Conservation (phyloP, 2,888 invertebrate genomes). For the Nebria brevicollis region DNA sequence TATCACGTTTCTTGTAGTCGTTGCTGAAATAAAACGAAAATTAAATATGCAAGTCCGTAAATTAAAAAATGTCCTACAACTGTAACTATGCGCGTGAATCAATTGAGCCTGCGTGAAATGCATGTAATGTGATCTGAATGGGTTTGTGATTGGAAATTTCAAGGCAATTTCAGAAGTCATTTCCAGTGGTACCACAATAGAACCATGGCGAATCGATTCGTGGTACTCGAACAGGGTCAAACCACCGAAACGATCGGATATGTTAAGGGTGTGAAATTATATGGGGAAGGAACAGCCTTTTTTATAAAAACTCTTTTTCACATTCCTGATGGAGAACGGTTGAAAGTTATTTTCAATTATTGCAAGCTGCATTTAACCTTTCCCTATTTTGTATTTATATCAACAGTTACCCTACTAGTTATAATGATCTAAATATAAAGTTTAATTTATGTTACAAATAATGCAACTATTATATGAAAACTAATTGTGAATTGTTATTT, state of each 20-base stretch:
- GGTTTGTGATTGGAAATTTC: slow-evolving; percentile 48
- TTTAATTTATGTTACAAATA: too few relatives aligned
- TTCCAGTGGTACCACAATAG: slow-evolving; percentile 46
- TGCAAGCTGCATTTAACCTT: background rate
- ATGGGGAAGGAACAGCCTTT: background rate
- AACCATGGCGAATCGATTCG: slow-evolving; percentile 40
- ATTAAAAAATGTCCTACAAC: background rate
- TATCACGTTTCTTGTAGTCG: too few relatives aligned
- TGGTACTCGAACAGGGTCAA: slow-evolving; percentile 3
- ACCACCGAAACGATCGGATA: slow-evolving; percentile 10
- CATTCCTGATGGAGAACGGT: background rate
- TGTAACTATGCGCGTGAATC: slow-evolving; percentile 36
- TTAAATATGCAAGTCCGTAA: background rate
- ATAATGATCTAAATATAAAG: too few relatives aligned
- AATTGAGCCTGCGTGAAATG: slow-evolving; percentile 45
- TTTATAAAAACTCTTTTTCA: background rate
- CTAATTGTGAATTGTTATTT: too few relatives aligned
- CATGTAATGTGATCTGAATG: slow-evolving; percentile 47
- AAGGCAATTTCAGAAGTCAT: slow-evolving; percentile 48
- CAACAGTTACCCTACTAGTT: background rate
- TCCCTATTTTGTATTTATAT: background rate
- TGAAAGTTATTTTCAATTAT: background rate
- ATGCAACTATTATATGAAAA: too few relatives aligned
- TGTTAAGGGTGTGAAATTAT: slow-evolving; percentile 14
- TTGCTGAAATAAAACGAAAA: background rate